A percentile compares a stretch with the other conserved stretches of the same genome.
Evolutionary conservation across 1,140 invertebrate genomes (phyloP).

Genomic region (honey bee (Apis mellifera)): DNA sequence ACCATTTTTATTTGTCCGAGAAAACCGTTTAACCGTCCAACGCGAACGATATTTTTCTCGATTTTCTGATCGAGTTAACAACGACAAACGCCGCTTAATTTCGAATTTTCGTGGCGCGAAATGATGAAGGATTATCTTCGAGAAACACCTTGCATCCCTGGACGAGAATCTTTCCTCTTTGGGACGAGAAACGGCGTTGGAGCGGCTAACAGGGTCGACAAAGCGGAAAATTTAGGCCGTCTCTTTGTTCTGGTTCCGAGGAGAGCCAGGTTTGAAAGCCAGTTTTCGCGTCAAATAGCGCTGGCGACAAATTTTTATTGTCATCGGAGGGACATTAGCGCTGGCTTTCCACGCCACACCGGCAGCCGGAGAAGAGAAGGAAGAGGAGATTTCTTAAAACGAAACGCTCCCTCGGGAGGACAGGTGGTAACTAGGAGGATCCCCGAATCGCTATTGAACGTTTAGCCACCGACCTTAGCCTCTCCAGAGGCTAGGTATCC

Average conservation of each 20-base stretch:
- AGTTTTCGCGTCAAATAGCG: constrained; percentile 78
- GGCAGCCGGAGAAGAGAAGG: constrained; percentile 28
- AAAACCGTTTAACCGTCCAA: not conserved
- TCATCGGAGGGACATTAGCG: constrained; percentile 56
- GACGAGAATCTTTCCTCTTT: not conserved
- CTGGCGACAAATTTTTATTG: constrained; percentile 80
- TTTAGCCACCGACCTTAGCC: constrained; percentile 28
- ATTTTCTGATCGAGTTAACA: constrained; percentile 1
- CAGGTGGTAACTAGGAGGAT: constrained; percentile 73
- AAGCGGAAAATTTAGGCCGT: constrained; percentile 75
- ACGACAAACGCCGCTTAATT: not conserved
- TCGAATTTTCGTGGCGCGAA: constrained; percentile 7
- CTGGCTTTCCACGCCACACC: not conserved
- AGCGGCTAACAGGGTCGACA: constrained; percentile 66
- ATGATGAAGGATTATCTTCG: not conserved
- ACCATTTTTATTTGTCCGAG: no score
- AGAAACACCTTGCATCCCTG: constrained; percentile 1
- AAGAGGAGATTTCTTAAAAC: constrained; percentile 58
- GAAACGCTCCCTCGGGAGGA: constrained; percentile 62
- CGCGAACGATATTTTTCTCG: not conserved
- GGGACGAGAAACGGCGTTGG: constrained; percentile 29
- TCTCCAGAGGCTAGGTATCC: constrained; percentile 33
- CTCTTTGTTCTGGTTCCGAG: constrained; percentile 13
- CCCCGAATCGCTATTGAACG: constrained; percentile 55
- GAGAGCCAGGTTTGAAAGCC: constrained; percentile 41